phyloP scores from a whole-genome alignment of 1,140 invertebrate species.

The Pseudobourletiella spinata region DNA sequence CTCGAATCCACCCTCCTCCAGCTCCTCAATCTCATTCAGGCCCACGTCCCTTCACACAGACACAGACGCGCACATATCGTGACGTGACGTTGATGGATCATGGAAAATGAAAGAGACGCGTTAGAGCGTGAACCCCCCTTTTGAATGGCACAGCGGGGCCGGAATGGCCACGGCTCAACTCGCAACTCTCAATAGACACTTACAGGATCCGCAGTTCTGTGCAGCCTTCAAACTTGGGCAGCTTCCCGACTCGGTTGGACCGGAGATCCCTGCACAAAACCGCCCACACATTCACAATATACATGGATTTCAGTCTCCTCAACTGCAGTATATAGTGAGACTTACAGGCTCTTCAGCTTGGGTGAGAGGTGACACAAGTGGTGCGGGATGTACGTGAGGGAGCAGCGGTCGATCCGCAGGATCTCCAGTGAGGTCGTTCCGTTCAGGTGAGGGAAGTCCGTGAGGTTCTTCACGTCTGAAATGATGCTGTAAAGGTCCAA shows the following conservation, averaged over 20 bases:
- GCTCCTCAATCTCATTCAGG: conserved; percentile 63
- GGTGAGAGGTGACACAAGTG: conserved; percentile 68
- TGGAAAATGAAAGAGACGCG: no score
- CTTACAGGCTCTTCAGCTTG: conserved; percentile 76
- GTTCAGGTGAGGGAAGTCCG: conserved; percentile 69
- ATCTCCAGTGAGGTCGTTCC: conserved; percentile 66
- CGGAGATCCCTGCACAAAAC: conserved; percentile 66
- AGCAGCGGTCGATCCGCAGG: conserved; percentile 69
- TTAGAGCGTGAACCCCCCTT: no score
- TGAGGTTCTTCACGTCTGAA: conserved; percentile 69
- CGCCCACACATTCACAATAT: no score
- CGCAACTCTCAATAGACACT: no score
- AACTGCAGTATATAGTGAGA: conserved; percentile 39
- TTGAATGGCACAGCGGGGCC: no score
- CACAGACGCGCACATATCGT: neutral
- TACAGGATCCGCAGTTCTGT: conserved; percentile 72
- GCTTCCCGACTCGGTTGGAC: conserved; percentile 59
- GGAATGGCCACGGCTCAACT: no score
- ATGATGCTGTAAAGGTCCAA: conserved; percentile 73
- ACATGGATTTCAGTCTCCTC: no score
- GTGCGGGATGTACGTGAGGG: conserved; percentile 56
- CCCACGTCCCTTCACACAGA: conserved; percentile 64
- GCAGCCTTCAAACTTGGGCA: conserved; percentile 65
- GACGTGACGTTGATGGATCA: no score
- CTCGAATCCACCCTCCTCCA: conserved; percentile 60